Base-by-base conservation (phyloP, 2,888 invertebrate genomes). In the Pterobdella sp. region DNA sequence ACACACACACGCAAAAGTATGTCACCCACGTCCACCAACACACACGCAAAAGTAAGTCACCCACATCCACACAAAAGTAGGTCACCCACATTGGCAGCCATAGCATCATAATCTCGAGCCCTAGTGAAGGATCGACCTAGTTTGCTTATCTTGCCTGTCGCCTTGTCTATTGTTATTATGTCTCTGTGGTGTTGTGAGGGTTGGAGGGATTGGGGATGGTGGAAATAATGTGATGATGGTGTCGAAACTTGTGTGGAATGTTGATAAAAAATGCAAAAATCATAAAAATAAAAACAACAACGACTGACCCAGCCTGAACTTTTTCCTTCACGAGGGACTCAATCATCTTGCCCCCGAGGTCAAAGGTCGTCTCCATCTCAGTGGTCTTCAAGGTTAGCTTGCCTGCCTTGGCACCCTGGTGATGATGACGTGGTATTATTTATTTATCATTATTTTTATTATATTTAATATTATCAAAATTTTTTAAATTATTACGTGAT, bases 301-400 rank as follows among this genome's bases (percentile, higher is more conserved):
- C 14, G 35, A 75, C 80, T 77, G 79, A 85, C 85, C 87, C 87
- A 37, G 86, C 85, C 74, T 84, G 82, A 65, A 91, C 92, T 86
- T 95, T 96, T 81, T 97, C 95, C 80, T 96, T 96, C 79, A 93
- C 89, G 73, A 96, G 88, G 72, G 93, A 92, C 83, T 97, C 96
- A 72, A 97, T 96, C 90, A 97, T 96, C 87, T 97, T 97, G 70
- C 91, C 91, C 1, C 98, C 98, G 82, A 99, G 87, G 83, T 99
- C 98, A 82, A 98, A 99, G 77, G 96, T 91, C 0, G 98, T 97
- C 85, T 98, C 98, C 98, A 99, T 99, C 84, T 98, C 98, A 0
- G 96, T 97, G 0, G 98, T 98, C 86, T 98, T 98, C 66, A 99
- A 86, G 0, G 96, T 97, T 49, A 98, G 86, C 80, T 97, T 93